A percentile compares a stretch with the other conserved stretches of the same genome.
phyloP scores from a whole-genome alignment of 2,888 invertebrate genomes.

The Agrochola lota region DNA sequence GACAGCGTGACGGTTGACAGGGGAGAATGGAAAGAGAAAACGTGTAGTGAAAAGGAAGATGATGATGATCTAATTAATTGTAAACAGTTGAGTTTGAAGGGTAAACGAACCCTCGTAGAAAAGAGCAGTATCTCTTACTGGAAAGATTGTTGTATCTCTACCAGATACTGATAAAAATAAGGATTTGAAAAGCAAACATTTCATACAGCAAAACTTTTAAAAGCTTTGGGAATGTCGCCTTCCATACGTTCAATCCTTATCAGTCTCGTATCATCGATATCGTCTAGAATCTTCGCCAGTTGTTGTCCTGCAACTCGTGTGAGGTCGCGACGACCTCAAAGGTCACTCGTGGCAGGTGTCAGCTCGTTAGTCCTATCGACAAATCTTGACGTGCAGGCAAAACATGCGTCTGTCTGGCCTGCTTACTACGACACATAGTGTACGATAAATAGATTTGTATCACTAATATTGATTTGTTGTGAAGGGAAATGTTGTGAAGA shows the following conservation, averaged over 20 bases:
- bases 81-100: neutral
- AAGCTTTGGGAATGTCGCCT: neutral
- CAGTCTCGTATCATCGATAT: conserved; percentile 22
- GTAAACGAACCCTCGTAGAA: neutral
- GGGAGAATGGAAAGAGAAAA: too few relatives aligned
- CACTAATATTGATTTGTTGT: neutral
- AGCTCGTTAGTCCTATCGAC: conserved; percentile 61
- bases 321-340: conserved; percentile 59
- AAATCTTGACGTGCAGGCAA: conserved; percentile 54
- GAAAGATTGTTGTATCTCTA: neutral
- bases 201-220: neutral
- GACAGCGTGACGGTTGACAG: too few relatives aligned
- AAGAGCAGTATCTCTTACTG: neutral
- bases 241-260: conserved; percentile 28
- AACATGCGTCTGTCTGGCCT: conserved; percentile 34
- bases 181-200: neutral
- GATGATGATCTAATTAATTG: neutral
- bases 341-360: conserved; percentile 54
- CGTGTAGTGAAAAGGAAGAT: too few relatives aligned
- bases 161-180: neutral
- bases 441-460: conserved; percentile 27
- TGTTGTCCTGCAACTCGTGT: conserved; percentile 45
- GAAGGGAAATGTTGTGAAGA: neutral
- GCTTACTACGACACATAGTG: conserved; percentile 42
- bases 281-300: conserved; percentile 28